A percentile compares a stretch with the other conserved stretches of the same genome.
Evolutionary conservation across 2,113 vertebrate species (phyloP).

Genomic region (Platanista minor): DNA sequence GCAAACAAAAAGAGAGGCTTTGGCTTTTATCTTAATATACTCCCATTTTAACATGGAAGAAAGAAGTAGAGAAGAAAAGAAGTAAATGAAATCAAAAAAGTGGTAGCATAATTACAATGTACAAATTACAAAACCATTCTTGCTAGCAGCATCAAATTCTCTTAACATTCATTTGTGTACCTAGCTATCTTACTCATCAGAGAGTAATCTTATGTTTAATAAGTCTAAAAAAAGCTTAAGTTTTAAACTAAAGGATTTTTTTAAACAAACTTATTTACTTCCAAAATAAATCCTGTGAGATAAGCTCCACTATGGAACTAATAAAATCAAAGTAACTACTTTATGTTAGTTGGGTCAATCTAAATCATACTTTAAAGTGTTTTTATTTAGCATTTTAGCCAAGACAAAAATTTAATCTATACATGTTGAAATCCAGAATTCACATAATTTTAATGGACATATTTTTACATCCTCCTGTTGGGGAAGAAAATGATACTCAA

Average conservation of each 20-base stretch:
- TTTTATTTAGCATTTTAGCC: neutral
- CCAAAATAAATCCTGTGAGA: neutral
- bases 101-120: neutral
- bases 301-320: neutral
- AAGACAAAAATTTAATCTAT: conserved; percentile 16
- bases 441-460: neutral
- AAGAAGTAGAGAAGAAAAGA: neutral
- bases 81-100: neutral
- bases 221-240: neutral
- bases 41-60: neutral
- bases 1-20: neutral
- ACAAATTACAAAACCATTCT: neutral
- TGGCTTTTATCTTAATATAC: neutral
- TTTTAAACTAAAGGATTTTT: neutral
- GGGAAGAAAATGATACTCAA: neutral
- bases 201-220: neutral
- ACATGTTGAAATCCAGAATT: neutral
- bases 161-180: neutral
- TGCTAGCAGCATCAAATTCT: neutral
- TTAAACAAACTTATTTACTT: neutral
- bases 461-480: neutral
- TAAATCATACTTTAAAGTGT: neutral
- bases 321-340: conserved; percentile 12
- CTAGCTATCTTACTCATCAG: neutral
- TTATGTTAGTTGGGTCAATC: neutral